Evolutionary conservation across 1,140 invertebrate genomes (phyloP), one percentile per base, ranked within the genome.

Genomic region (Eumaeus atala): DNA sequence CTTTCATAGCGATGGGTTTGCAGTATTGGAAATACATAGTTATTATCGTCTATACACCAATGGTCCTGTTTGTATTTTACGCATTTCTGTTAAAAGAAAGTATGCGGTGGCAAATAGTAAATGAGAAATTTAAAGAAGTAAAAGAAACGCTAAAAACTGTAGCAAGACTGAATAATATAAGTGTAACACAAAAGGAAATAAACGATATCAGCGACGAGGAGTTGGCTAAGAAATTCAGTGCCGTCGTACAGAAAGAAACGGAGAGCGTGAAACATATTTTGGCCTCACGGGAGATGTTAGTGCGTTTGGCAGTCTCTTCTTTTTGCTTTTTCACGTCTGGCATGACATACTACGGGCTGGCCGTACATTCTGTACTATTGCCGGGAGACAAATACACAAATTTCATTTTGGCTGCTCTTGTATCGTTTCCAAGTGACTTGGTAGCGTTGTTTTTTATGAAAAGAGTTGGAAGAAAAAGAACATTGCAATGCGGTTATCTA

Each of bases 321-420:
- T 89, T 92, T 68, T 92, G 89, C 69, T 93, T 90, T 89, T 88
- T 92, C 11, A 89, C 91, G 2, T 90, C 91, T 52, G 89, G 91
- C 5, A 91, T 94, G 51, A 89, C 94, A 3, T 95, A 94, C 70
- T 95, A 95, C 66, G 94, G 93, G 0, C 70, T 95, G 9, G 92
- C 93, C 1, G 87, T 95, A 2, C 93, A 94, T 67, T 91, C 93
- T 0, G 92, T 93, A 5, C 88, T 92, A 21, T 80, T 95, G 16
- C 91, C 90, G 17, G 93, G 93, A 7, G 90, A 90, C 61, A 84
- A 90, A 64, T 93, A 93, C 69, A 75, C 89, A 9, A 92, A 92
- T 71, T 93, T 93, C 61, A 90, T 92, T 8, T 79, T 91, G 34
- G 88, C 92, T 4, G 87, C 90, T 1, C 64, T 91, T 1, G 88